A percentile compares a stretch with the other conserved stretches of the same genome.
Evolutionary conservation across 2,113 vertebrate species (phyloP).

Genomic region (Trogon melanurus): DNA sequence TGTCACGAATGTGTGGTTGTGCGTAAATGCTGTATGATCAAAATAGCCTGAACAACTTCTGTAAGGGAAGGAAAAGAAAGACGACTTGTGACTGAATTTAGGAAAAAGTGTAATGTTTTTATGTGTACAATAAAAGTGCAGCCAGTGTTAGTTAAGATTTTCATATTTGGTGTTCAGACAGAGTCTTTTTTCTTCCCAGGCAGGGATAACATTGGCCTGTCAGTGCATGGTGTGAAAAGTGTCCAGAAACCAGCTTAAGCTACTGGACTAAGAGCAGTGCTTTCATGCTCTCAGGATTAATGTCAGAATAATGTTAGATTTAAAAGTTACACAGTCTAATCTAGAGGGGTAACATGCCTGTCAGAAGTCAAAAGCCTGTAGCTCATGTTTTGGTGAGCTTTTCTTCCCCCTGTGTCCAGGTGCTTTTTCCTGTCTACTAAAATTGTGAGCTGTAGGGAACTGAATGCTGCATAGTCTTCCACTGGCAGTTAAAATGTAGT

Average conservation of each 20-base stretch:
- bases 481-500: not conserved
- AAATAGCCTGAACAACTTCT: not conserved
- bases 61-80: rapidly evolving
- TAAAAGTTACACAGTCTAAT: not conserved
- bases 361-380: not conserved
- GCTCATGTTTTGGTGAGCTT: not conserved
- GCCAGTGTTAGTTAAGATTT: not conserved
- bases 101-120: not conserved
- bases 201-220: not conserved
- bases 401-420: not conserved
- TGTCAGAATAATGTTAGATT: not conserved
- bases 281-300: not conserved
- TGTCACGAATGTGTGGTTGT: not conserved
- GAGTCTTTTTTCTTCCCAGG: not conserved
- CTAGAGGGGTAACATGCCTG: not conserved
- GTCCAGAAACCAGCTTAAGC: not conserved
- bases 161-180: not conserved
- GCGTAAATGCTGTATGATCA: not conserved
- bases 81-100: not conserved
- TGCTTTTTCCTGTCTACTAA: not conserved
- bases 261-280: not conserved
- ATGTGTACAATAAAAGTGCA: not conserved
- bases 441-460: not conserved
- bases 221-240: not conserved
- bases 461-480: not conserved